A percentile compares a stretch with the other conserved stretches of the same genome.
Evolutionary conservation across 2,797 vertebrate species (phyloP).

Genomic region (Prunella strophiata): DNA sequence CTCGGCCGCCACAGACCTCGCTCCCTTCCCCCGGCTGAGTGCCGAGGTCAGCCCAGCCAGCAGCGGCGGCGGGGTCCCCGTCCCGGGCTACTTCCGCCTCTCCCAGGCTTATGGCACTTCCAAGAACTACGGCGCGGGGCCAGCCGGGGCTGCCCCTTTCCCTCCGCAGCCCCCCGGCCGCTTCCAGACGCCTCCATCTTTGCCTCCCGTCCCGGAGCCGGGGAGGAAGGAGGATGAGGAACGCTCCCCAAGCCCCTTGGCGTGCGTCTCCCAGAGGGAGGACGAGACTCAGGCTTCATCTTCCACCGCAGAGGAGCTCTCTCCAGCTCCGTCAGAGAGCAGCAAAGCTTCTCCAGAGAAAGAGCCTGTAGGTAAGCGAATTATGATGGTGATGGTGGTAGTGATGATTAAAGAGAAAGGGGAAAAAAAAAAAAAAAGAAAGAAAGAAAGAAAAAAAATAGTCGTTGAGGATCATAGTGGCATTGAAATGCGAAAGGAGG

Average conservation of each 20-base stretch:
- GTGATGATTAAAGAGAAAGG: not conserved
- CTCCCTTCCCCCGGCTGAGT: slow-evolving; percentile 84
- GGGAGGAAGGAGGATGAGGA: slow-evolving; percentile 85
- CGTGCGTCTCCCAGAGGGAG: slow-evolving; percentile 80
- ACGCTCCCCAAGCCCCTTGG: slow-evolving; percentile 79
- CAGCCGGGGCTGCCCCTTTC: slow-evolving; percentile 84
- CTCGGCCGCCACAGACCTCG: slow-evolving; percentile 83
- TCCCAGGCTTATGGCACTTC: slow-evolving; percentile 93
- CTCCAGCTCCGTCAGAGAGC: slow-evolving; percentile 88
- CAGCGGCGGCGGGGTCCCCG: slow-evolving; percentile 84
- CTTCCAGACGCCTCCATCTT: slow-evolving; percentile 83
- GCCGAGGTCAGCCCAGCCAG: slow-evolving; percentile 81
- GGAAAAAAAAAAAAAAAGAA: no score
- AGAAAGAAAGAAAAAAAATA: not conserved
- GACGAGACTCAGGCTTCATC: slow-evolving; percentile 90
- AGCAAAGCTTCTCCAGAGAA: slow-evolving; percentile 88
- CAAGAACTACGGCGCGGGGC: slow-evolving; percentile 85
- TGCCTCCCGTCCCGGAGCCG: slow-evolving; percentile 80
- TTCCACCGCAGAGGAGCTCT: slow-evolving; percentile 88
- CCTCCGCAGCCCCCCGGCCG: slow-evolving; percentile 82
- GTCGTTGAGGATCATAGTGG: not conserved
- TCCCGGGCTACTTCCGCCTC: slow-evolving; percentile 96
- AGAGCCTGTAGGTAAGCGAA: slow-evolving; percentile 88
- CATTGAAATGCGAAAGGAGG: slow-evolving; percentile 30
- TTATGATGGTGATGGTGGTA: not conserved